phyloP scores from a whole-genome alignment of 2,888 invertebrate genomes.

The Entomobrya proxima region DNA sequence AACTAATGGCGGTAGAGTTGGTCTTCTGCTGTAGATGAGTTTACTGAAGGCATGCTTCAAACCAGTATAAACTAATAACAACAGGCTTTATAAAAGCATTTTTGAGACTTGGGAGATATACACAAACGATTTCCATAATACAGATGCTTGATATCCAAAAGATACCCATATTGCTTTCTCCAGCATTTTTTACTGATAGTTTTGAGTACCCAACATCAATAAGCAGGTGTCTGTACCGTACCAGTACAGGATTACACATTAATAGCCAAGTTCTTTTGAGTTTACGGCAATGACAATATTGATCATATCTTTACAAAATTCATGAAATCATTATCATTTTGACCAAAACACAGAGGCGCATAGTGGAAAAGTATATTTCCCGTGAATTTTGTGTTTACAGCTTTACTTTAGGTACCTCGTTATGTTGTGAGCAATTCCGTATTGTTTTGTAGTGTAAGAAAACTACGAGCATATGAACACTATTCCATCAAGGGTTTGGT shows the following conservation, averaged over 20 bases:
- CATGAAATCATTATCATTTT: conserved; percentile 24
- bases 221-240: not conserved
- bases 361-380: too few species aligned
- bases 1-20: not conserved
- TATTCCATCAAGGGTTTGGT: too few species aligned
- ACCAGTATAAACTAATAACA: conserved; percentile 24
- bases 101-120: not conserved
- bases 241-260: not conserved
- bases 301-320: conserved; percentile 35
- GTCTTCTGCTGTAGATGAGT: not conserved
- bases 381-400: too few species aligned
- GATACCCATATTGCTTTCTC: conserved; percentile 48
- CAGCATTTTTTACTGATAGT: conserved; percentile 20
- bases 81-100: not conserved
- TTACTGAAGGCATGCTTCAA: not conserved
- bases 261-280: not conserved
- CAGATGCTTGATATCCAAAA: conserved; percentile 37
- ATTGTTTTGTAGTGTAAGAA: too few species aligned
- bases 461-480: too few species aligned
- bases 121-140: conserved; percentile 14
- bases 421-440: too few species aligned
- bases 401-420: too few species aligned
- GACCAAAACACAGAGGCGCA: too few species aligned
- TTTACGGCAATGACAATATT: conserved; percentile 49
- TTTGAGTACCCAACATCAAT: not conserved